These are phyloP conservation scores for Orussus abietinus DNA, from an alignment of 1,140 invertebrate species.

Conservation along the genomic window DNA sequence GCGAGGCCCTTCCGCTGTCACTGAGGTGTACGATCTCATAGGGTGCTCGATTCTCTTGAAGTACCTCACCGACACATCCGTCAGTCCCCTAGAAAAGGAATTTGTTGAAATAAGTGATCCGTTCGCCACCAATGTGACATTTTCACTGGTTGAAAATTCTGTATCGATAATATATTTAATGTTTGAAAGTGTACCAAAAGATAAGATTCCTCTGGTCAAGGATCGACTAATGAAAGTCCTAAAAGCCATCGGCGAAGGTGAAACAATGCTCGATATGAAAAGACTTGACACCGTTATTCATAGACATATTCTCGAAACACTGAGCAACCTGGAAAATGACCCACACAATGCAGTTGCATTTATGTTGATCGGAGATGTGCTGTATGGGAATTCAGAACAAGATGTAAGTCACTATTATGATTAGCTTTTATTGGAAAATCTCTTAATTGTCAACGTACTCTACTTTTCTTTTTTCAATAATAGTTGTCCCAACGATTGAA, in stretches of 20 bases:
- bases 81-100: constrained; percentile 76
- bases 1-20: constrained; percentile 72
- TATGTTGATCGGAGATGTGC: constrained; percentile 74
- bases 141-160: constrained; percentile 68
- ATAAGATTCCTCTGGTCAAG: constrained; percentile 63
- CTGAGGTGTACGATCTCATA: constrained; percentile 56
- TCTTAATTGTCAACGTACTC: constrained; percentile 12
- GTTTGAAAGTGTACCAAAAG: constrained; percentile 73
- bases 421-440: constrained; percentile 7
- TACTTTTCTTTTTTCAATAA: constrained; percentile 18
- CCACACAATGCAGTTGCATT: constrained; percentile 74
- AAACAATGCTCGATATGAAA: constrained; percentile 69
- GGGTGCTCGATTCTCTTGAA: constrained; percentile 71
- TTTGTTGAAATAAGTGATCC: constrained; percentile 84
- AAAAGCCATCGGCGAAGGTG: constrained; percentile 46
- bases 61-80: constrained; percentile 80
- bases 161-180: constrained; percentile 65
- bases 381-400: constrained; percentile 72
- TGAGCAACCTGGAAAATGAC: constrained; percentile 69
- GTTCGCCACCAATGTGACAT: constrained; percentile 71
- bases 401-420: constrained; percentile 61
- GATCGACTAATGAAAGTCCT: constrained; percentile 60
- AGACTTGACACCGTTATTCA: constrained; percentile 70
- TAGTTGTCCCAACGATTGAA: constrained; percentile 72
- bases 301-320: constrained; percentile 67